Evolutionary conservation across 2,888 invertebrate genomes (phyloP), one percentile per base, ranked within the genome.

Genomic region (Seladonia tumulorum): DNA sequence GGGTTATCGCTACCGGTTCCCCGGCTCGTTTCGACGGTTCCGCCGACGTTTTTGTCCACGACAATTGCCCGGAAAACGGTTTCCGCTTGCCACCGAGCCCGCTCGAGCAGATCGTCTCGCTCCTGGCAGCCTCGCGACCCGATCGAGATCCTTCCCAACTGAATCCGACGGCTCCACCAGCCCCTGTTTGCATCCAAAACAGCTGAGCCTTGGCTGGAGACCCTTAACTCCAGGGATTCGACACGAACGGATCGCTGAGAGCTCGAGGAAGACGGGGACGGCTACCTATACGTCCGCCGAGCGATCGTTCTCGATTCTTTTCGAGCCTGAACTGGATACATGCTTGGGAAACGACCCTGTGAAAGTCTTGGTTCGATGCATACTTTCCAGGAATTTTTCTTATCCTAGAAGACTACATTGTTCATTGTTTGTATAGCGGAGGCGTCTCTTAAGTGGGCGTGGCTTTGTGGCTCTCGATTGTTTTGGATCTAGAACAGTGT

Each of bases 1-100:
- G 87, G 66, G 84, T 93, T 92, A 92, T 91, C 93, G 90, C 76
- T 86, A 76, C 66, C 78, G 60, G 79, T 86, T 76, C 76, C 74
- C 83, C 87, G 88, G 88, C 22, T 88, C 90, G 86, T 91, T 90
- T 89, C 87, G 85, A 80, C 85, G 22, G 85, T 78, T 83, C 57
- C 89, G 78, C 82, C 89, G 89, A 39, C 82, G 73, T 92, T 77
- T 91, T 92, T 91, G 89, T 91, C 85, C 89, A 78, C 85, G 90
- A 92, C 93, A 93, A 93, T 93, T 93, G 93, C 91, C 90, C 85
- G 90, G 89, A 92, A 93, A 93, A 92, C 92, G 89, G 79, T 80
- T 73, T 78, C 70, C 79, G 60, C 79, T 80, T 39, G 45, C 72
- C 45, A 72, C 25, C 57, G 29, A n/a, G 60, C 47, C 39, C 68